Evolutionary conservation across 2,888 invertebrate genomes (phyloP).

Genomic region (Trisateles emortualis): DNA sequence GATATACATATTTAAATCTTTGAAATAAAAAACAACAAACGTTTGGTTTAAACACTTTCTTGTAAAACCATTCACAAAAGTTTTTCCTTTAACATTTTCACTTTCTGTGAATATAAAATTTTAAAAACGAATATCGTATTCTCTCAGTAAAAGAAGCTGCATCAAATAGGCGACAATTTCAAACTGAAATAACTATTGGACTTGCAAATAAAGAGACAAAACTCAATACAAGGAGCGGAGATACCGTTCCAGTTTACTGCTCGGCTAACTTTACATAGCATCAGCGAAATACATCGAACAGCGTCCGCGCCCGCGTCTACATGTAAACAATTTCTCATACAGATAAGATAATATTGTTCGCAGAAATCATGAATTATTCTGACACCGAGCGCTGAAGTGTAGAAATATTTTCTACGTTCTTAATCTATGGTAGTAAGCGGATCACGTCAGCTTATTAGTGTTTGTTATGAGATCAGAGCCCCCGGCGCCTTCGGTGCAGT

Average conservation of each 20-base stretch:
- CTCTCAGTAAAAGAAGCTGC: conserved; percentile 14
- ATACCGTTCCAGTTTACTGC: conserved; percentile 56
- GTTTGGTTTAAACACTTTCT: too few relatives aligned
- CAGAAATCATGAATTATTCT: conserved; percentile 71
- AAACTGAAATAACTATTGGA: conserved; percentile 48
- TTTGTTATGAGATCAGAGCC: conserved; percentile 82
- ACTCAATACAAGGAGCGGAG: conserved; percentile 61
- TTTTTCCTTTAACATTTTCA: not conserved
- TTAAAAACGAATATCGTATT: conserved; percentile 4
- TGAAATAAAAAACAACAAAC: too few relatives aligned
- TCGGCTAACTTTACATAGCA: conserved; percentile 57
- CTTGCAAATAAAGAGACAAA: conserved; percentile 59
- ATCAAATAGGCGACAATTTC: conserved; percentile 41
- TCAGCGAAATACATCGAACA: conserved; percentile 65
- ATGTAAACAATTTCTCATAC: conserved; percentile 72
- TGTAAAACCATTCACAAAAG: too few relatives aligned
- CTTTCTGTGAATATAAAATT: not conserved
- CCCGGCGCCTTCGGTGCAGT: conserved; percentile 71
- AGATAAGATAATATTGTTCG: conserved; percentile 71
- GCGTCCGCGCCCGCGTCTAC: conserved; percentile 61
- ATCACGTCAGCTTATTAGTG: conserved; percentile 85
- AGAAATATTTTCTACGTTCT: conserved; percentile 71
- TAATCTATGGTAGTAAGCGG: conserved; percentile 83
- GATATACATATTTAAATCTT: too few relatives aligned
- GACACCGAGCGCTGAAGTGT: conserved; percentile 55